A percentile compares a stretch with the other conserved stretches of the same genome.
Conservation (phyloP, 2,113 vertebrate genomes). For the Myiagra hebetior region DNA sequence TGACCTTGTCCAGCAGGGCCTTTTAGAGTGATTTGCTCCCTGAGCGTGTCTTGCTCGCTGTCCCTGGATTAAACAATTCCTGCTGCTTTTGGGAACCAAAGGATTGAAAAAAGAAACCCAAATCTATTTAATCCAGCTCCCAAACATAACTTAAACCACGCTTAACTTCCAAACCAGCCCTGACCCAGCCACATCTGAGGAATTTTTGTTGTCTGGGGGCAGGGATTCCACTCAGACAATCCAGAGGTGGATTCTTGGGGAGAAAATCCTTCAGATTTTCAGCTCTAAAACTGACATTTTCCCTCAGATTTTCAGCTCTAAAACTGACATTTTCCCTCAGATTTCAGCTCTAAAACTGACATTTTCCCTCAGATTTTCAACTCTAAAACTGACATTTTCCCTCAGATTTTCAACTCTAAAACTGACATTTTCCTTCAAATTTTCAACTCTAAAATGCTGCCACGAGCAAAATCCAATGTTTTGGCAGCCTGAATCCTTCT, state of each 20-base stretch:
- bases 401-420: too few relatives aligned
- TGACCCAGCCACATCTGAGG: too few relatives aligned
- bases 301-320: too few relatives aligned
- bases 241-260: background rate
- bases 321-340: too few relatives aligned
- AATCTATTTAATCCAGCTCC: background rate
- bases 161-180: background rate
- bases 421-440: too few relatives aligned
- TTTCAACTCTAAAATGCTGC: background rate
- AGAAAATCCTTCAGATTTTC: background rate
- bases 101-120: background rate
- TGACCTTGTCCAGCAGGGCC: background rate
- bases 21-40: background rate
- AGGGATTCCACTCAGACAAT: background rate
- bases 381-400: too few relatives aligned
- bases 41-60: fast-evolving
- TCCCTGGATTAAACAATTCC: background rate
- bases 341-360: too few relatives aligned
- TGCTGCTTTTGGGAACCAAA: background rate
- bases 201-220: background rate
- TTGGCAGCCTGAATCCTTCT: background rate
- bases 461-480: background rate
- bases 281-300: too few relatives aligned
- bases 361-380: too few relatives aligned
- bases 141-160: background rate